phyloP scores from a whole-genome alignment of 2,113 vertebrate genomes.

The Oreochromis tanganicae region DNA sequence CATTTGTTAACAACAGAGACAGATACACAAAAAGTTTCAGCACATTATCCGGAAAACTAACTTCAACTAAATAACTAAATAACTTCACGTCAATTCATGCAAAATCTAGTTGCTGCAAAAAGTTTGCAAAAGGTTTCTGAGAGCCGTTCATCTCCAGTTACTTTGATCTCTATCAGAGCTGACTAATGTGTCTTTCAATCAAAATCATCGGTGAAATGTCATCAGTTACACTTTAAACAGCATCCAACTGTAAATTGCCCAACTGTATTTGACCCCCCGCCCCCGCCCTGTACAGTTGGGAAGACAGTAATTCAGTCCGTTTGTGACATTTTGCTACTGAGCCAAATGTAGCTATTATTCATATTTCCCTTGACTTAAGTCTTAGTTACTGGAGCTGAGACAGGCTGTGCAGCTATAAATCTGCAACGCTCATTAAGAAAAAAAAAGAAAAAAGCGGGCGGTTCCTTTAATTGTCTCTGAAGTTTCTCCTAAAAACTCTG shows the following conservation, averaged over 20 bases:
- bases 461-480: slow-evolving; percentile 27
- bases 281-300: not conserved
- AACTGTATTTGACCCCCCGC: slow-evolving; percentile 27
- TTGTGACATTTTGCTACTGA: slow-evolving; percentile 16
- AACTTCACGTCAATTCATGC: not conserved
- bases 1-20: not conserved
- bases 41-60: not conserved
- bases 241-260: slow-evolving; percentile 32
- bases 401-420: slow-evolving; percentile 10
- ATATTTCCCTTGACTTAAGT: slow-evolving; percentile 37
- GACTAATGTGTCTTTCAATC: not conserved
- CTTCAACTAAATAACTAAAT: too few relatives aligned
- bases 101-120: not conserved
- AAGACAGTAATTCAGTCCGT: slow-evolving; percentile 46
- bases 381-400: slow-evolving; percentile 29
- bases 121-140: not conserved
- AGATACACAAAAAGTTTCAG: not conserved
- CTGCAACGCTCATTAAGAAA: not conserved
- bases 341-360: slow-evolving; percentile 23
- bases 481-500: slow-evolving; percentile 15
- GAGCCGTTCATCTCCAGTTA: not conserved
- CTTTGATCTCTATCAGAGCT: slow-evolving; percentile 5
- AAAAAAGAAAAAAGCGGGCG: not conserved
- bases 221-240: slow-evolving; percentile 29
- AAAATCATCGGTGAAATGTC: slow-evolving; percentile 1